Evolutionary conservation across 1,140 invertebrate species (phyloP), one percentile per base, ranked within the genome.

Genomic region (Penaeus vannamei): DNA sequence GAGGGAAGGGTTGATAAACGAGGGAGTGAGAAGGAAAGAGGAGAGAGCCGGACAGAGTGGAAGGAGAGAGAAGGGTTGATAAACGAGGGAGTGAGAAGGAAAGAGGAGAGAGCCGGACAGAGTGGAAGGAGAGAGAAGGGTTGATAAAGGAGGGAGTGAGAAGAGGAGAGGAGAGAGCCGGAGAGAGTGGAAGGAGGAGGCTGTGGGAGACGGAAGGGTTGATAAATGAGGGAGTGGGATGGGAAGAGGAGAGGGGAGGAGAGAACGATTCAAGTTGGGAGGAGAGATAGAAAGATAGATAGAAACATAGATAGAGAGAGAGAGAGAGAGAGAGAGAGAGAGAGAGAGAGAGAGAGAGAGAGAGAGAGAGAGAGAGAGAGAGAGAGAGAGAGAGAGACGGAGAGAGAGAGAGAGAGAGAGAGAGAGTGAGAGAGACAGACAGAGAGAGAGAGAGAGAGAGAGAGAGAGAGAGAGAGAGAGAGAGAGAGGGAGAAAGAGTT

Each of bases 201-300:
- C 10, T 76, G 36, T 23, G 12, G 12, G n/a, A 76, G n/a, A 32
- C n/a, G n/a, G n/a, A 26, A 23, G n/a, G n/a, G 36, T 76, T 23
- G 36, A 32, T 26, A 76, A 26, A 26, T 23, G 10, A 10, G n/a
- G n/a, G 69, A 76, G 69, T 76, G 36, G 12, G 69, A 32, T 14
- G 36, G n/a, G n/a, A 76, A n/a, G 12, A 26, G 36, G 14, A 17
- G 69, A 76, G n/a, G 12, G 69, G 36, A 17, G 14, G 36, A 76
- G 69, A 76, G 36, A 12, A 32, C 36, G 36, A 12, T 23, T 14
- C 36, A 59, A 83, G 81, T 29, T 20, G 61, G 7, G 61, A 59
- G 59, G 81, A 36, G 81, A 83, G 17, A 83, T 42, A 59, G 81
- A 83, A 59, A 83, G 36, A 60, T n/a, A 85, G 84, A 77, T 22